Conservation (phyloP, 1,140 invertebrate genomes). For the Lepidurus arcticus region DNA sequence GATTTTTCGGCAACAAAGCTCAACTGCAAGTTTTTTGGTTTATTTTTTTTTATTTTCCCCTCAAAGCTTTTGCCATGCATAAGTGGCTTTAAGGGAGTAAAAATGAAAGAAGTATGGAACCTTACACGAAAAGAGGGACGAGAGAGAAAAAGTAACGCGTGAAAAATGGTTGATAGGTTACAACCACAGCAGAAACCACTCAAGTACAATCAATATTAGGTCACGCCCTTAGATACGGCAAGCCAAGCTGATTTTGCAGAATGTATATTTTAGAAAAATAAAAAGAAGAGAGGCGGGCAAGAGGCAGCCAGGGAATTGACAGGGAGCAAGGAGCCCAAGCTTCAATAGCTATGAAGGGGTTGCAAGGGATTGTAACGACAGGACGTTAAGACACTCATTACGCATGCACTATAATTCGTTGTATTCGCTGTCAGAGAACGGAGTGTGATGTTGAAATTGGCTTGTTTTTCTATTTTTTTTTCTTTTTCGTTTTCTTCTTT, state of each 20-base stretch:
- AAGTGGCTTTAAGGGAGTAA: slow-evolving; percentile 4
- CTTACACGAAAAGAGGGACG: background rate
- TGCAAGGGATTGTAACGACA: background rate
- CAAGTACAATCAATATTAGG: slow-evolving; percentile 4
- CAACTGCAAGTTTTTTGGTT: background rate
- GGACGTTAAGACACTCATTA: slow-evolving; percentile 9
- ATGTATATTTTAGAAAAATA: background rate
- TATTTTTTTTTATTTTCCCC: background rate
- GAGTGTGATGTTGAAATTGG: background rate
- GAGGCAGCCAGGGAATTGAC: background rate
- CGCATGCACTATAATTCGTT: slow-evolving; percentile 11
- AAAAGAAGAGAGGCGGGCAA: background rate
- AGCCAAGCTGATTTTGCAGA: slow-evolving; percentile 10
- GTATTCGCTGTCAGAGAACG: background rate
- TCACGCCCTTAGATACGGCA: background rate
- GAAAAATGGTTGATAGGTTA: background rate
- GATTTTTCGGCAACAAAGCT: too few species aligned
- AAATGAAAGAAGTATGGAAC: background rate
- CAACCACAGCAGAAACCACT: slow-evolving; percentile 17
- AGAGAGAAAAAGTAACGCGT: background rate
- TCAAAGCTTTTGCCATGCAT: background rate
- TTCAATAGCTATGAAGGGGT: background rate
- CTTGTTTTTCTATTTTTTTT: too few species aligned
- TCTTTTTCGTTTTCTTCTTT: background rate
- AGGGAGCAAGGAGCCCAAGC: background rate